Conservation (phyloP, 2,113 vertebrate genomes). For the Eulemur rufifrons region DNA sequence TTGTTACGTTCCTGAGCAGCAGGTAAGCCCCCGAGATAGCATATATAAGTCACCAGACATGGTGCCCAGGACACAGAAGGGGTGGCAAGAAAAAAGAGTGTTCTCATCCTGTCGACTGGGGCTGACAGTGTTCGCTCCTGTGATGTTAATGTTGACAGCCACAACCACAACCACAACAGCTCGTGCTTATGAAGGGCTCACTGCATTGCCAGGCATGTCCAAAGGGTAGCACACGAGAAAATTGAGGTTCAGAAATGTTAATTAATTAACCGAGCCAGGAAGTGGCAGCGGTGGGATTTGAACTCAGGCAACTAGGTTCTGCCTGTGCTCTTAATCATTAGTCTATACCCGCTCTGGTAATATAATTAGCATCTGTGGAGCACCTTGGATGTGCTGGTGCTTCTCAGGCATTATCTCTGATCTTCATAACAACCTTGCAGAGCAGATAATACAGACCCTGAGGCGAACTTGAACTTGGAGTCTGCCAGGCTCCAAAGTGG, state of each 20-base stretch:
- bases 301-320: not conserved
- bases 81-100: not conserved
- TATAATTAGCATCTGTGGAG: not conserved
- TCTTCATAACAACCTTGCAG: not conserved
- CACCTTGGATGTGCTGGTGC: not conserved
- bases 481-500: not conserved
- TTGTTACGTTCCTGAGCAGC: not conserved
- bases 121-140: accelerated
- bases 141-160: not conserved
- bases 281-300: not conserved
- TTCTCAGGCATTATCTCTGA: not conserved
- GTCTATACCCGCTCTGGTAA: not conserved
- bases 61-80: not conserved
- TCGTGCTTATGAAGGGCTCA: accelerated
- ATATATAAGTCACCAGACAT: accelerated
- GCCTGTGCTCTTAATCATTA: not conserved
- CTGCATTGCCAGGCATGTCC: accelerated
- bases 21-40: accelerated
- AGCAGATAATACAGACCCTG: not conserved
- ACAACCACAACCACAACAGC: accelerated
- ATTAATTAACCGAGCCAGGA: not conserved
- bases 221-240: not conserved
- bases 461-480: not conserved
- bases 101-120: not conserved
- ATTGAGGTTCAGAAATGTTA: not conserved